A percentile compares a stretch with the other conserved stretches of the same genome.
Evolutionary conservation across 2,888 invertebrate genomes (phyloP).

Genomic region (Amphipyra berbera): DNA sequence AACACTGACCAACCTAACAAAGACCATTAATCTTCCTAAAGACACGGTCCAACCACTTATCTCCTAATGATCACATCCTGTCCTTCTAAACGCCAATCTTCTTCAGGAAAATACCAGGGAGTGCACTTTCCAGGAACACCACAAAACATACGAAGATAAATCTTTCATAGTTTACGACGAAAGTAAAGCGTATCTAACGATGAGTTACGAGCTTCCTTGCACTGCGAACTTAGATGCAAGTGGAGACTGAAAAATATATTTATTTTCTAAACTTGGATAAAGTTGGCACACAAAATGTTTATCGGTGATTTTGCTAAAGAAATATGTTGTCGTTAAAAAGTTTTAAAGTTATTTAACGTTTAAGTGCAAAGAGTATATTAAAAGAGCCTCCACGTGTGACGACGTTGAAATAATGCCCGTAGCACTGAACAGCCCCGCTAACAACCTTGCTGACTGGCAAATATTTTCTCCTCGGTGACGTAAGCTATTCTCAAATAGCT

Average conservation of each 20-base stretch:
- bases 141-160: constrained; percentile 58
- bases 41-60: not conserved
- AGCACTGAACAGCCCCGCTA: no score
- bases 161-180: constrained; percentile 61
- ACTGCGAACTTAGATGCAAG: constrained; percentile 32
- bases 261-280: constrained; percentile 32
- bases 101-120: constrained; percentile 38
- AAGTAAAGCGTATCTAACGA: constrained; percentile 63
- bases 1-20: not conserved
- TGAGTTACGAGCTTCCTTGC: constrained; percentile 42
- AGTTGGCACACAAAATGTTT: constrained; percentile 26
- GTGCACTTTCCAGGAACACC: constrained; percentile 49
- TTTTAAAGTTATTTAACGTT: not conserved
- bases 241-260: constrained; percentile 39
- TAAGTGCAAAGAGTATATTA: no score
- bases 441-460: no score
- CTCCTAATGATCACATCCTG: constrained; percentile 14
- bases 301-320: constrained; percentile 9
- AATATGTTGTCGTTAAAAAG: constrained; percentile 13
- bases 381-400: no score
- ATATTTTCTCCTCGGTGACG: no score
- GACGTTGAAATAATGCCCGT: no score
- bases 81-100: constrained; percentile 24
- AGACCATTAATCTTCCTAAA: constrained; percentile 18
- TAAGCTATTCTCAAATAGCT: no score